Percentiles rank a stretch among this genome's conserved stretches.
phyloP scores from a whole-genome alignment of 2,888 invertebrate species.

The Dryadula phaetusa region DNA sequence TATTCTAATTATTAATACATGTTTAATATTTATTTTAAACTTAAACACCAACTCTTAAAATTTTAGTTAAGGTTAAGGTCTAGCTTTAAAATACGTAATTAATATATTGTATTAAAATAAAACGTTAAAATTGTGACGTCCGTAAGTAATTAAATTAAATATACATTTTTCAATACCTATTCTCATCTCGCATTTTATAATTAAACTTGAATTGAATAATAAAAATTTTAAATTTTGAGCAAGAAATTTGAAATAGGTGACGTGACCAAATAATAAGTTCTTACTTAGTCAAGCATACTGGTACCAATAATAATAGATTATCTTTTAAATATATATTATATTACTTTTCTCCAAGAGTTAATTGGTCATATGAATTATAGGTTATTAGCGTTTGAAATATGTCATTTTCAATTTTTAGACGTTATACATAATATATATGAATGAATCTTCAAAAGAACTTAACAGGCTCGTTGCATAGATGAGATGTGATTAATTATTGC shows the following conservation, averaged over 20 bases:
- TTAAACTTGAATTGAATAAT: not conserved
- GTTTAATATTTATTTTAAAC: slow-evolving; percentile 5
- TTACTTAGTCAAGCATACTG: too few relatives aligned
- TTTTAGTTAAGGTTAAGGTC: not conserved
- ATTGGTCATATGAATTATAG: too few relatives aligned
- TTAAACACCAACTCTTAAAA: slow-evolving; percentile 25
- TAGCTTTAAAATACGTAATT: slow-evolving; percentile 16
- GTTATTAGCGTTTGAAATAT: too few relatives aligned
- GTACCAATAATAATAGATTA: not conserved
- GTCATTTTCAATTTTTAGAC: too few relatives aligned
- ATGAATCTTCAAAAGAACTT: too few relatives aligned
- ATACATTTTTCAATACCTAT: not conserved
- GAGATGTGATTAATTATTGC: too few relatives aligned
- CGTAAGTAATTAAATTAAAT: slow-evolving; percentile 9
- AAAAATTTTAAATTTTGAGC: not conserved
- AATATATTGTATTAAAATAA: not conserved
- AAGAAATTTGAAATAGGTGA: not conserved
- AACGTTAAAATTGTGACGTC: slow-evolving; percentile 22
- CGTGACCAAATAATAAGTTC: too few relatives aligned
- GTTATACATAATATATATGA: too few relatives aligned
- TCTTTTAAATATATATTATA: not conserved
- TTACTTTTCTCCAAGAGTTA: too few relatives aligned
- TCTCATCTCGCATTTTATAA: not conserved
- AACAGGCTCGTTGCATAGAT: too few relatives aligned
- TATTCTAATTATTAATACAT: slow-evolving; percentile 18